Evolutionary conservation across 2,888 invertebrate genomes (phyloP).

Genomic region (Plebejus melissa): DNA sequence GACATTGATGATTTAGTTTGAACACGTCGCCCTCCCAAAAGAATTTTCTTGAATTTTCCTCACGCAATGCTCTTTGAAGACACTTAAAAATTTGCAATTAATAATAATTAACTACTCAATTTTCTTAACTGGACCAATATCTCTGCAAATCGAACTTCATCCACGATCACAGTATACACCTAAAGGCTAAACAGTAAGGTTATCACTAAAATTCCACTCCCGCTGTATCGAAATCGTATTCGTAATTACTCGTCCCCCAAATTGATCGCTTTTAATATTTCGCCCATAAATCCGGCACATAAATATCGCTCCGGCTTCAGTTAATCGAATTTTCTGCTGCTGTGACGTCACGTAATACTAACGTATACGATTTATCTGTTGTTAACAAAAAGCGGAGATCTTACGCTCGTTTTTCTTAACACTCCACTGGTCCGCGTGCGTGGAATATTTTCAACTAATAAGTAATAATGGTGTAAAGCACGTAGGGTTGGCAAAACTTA

Average conservation of each 20-base stretch:
- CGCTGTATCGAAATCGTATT: not conserved
- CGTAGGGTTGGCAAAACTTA: not conserved
- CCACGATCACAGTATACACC: not conserved
- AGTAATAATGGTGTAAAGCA: not conserved
- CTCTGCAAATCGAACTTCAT: not conserved
- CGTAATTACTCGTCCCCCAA: conserved; percentile 18
- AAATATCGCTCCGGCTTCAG: conserved; percentile 54
- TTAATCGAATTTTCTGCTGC: conserved; percentile 68
- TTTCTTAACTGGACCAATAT: not conserved
- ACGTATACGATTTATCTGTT: conserved; percentile 59
- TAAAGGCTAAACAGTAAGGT: not conserved
- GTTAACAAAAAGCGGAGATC: conserved; percentile 31
- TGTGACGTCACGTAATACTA: conserved; percentile 56
- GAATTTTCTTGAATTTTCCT: not conserved
- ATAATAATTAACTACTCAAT: not conserved
- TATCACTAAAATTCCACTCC: not conserved
- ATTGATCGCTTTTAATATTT: conserved; percentile 30
- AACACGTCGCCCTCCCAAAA: not conserved
- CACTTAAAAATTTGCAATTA: not conserved
- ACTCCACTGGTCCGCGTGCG: conserved; percentile 60
- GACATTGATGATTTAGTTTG: not conserved
- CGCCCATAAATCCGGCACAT: conserved; percentile 37
- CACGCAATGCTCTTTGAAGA: not conserved
- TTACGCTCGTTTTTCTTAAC: conserved; percentile 61
- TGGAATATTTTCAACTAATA: conserved; percentile 31